Evolutionary conservation across 2,888 invertebrate genomes (phyloP).

Genomic region (Gryllus longicercus): DNA sequence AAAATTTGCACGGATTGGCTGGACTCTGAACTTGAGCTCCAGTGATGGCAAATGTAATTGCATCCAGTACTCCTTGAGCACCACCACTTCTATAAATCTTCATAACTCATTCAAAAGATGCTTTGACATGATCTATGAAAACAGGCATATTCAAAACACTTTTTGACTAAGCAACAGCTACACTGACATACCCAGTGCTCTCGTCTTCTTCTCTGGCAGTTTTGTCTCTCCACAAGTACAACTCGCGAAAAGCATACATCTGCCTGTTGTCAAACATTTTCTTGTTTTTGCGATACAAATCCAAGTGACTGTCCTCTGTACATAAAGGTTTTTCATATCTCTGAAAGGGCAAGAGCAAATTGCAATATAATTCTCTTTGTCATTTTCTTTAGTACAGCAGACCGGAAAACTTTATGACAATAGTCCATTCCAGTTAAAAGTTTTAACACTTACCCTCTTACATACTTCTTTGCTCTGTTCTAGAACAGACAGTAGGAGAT

Average conservation of each 20-base stretch:
- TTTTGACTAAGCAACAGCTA: neutral
- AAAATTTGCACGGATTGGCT: too few species aligned
- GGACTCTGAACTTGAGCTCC: too few species aligned
- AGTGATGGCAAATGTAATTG: too few species aligned
- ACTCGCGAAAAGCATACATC: slow-evolving; percentile 71
- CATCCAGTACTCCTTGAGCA: too few species aligned
- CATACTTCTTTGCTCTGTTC: slow-evolving; percentile 73
- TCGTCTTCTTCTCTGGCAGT: slow-evolving; percentile 86
- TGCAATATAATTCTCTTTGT: neutral
- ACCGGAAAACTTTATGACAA: neutral
- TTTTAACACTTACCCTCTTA: slow-evolving; percentile 52
- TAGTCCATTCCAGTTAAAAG: neutral
- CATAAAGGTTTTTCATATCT: slow-evolving; percentile 75
- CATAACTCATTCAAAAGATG: too few species aligned
- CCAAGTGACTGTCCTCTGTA: slow-evolving; percentile 65
- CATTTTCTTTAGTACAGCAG: neutral
- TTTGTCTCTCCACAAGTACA: slow-evolving; percentile 85
- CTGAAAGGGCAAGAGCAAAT: slow-evolving; percentile 47
- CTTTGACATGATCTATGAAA: too few species aligned
- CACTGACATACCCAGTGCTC: slow-evolving; percentile 63
- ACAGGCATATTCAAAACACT: neutral
- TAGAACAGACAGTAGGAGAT: slow-evolving; percentile 67
- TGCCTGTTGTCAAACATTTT: slow-evolving; percentile 82
- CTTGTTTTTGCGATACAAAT: slow-evolving; percentile 73
- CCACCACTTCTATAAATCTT: too few species aligned